Percentiles rank a stretch among this genome's conserved stretches.
Evolutionary conservation across 2,888 invertebrate species (phyloP).

Genomic region (Drosophila bunnanda): DNA sequence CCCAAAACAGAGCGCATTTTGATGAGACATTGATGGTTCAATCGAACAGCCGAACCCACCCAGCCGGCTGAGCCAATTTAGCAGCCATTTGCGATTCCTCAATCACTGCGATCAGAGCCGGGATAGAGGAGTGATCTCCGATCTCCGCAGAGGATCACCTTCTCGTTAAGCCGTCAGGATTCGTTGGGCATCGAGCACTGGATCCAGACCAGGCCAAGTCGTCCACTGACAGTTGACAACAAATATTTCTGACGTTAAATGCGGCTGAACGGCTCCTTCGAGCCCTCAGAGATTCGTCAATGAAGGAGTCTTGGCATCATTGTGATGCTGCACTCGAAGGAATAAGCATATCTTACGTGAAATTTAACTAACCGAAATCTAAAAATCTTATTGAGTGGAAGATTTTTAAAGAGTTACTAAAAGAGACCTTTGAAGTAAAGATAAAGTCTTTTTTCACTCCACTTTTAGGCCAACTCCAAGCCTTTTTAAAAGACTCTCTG

Average conservation of each 20-base stretch:
- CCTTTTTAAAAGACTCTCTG: too few species aligned
- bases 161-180: slow-evolving; percentile 73
- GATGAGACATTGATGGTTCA: slow-evolving; percentile 81
- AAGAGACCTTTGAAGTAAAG: neutral
- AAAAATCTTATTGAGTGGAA: neutral
- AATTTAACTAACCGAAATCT: neutral
- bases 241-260: slow-evolving; percentile 79
- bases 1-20: slow-evolving; percentile 51
- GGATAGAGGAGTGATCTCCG: slow-evolving; percentile 6
- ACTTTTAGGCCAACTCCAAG: neutral
- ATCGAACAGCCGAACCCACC: slow-evolving; percentile 68
- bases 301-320: neutral
- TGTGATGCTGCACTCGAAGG: neutral
- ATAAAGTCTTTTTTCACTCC: neutral
- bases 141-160: slow-evolving; percentile 37
- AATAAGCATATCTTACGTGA: neutral
- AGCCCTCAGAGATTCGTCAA: slow-evolving; percentile 20
- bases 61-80: slow-evolving; percentile 73
- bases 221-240: slow-evolving; percentile 72
- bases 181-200: slow-evolving; percentile 12
- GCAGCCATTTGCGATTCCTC: slow-evolving; percentile 70
- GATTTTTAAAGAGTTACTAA: neutral
- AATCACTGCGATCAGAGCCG: slow-evolving; percentile 17
- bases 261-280: slow-evolving; percentile 35
- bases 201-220: slow-evolving; percentile 11